Percentiles rank a stretch among this genome's conserved stretches.
Evolutionary conservation across 1,140 invertebrate species (phyloP).

Genomic region (Drosophila ogumai): DNA sequence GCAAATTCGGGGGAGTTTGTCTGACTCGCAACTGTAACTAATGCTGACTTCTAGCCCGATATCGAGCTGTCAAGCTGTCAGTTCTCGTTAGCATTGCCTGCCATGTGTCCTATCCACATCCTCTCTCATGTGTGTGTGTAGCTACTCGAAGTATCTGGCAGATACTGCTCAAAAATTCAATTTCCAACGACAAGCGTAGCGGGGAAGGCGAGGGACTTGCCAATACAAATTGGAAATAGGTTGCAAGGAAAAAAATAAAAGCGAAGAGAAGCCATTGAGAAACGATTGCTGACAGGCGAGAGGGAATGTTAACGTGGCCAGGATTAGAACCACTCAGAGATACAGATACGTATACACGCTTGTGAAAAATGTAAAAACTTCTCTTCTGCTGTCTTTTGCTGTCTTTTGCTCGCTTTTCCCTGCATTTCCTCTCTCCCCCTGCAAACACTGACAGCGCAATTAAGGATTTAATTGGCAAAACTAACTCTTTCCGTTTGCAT

Average conservation of each 20-base stretch:
- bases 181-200: conserved; percentile 53
- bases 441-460: conserved; percentile 65
- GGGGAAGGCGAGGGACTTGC: conserved; percentile 21
- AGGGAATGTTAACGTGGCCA: conserved; percentile 36
- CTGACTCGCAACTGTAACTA: conserved; percentile 69
- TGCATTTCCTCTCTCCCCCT: not conserved
- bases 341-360: conserved; percentile 26
- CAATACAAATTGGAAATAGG: conserved; percentile 82
- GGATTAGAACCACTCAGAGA: conserved; percentile 49
- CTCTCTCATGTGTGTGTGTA: conserved; percentile 2
- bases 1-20: conserved; percentile 44
- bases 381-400: not conserved
- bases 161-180: conserved; percentile 80
- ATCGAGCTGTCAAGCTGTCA: conserved; percentile 82
- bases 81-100: conserved; percentile 71
- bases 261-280: conserved; percentile 64
- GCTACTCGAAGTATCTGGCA: conserved; percentile 48
- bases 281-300: conserved; percentile 75
- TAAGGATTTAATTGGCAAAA: conserved; percentile 74
- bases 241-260: conserved; percentile 51
- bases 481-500: conserved; percentile 53
- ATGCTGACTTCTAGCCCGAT: conserved; percentile 78
- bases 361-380: conserved; percentile 63
- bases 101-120: conserved; percentile 33
- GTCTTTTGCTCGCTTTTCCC: not conserved